Evolutionary conservation across 2,113 vertebrate species (phyloP), one percentile per base, ranked within the genome.

Genomic region (Entosphenus tridentatus): DNA sequence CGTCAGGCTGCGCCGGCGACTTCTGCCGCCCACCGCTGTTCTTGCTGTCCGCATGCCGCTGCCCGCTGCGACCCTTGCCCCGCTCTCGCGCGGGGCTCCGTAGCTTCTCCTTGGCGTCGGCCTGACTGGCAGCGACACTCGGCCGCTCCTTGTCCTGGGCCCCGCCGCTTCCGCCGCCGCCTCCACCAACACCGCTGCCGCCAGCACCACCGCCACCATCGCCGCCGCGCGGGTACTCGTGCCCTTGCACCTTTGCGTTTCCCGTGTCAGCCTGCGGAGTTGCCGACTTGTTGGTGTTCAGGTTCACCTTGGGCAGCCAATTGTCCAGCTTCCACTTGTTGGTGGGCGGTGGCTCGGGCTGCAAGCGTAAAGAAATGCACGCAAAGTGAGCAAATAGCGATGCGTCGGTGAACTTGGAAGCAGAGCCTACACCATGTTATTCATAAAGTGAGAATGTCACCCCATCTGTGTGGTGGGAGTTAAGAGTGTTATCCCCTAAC

Each of bases 271-370:
- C 62, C n/a, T 21, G n/a, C 62, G 62, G 62, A 16, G 62, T 21
- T 65, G 62, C 8, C n/a, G 62, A 65, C 62, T 65, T 65, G 62
- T 65, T 65, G n/a, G 62, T 21, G 18, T 65, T 65, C n/a, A 82
- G 83, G 72, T 88, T 95, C 3, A 85, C 83, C 77, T 95, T 95
- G 78, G 90, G 89, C 73, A 98, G 77, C 93, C 93, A 98, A 77
- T 98, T 98, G 77, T 97, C 90, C 76, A 98, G 81, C 18, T 95
- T 90, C 93, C 93, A 98, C 75, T 95, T 96, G 80, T 96, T 96
- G 68, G 87, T 84, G 70, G 83, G 85, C 0, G 86, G 86, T 71
- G 86, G 88, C 73, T 96, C 90, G 67, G 86, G 89, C 93, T 98
- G 73, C 72, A 76, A 79, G n/a, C 17, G 56, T 68, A 57, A 57